Base-by-base conservation (phyloP, 2,888 invertebrate genomes). In the Laothoe populi region DNA sequence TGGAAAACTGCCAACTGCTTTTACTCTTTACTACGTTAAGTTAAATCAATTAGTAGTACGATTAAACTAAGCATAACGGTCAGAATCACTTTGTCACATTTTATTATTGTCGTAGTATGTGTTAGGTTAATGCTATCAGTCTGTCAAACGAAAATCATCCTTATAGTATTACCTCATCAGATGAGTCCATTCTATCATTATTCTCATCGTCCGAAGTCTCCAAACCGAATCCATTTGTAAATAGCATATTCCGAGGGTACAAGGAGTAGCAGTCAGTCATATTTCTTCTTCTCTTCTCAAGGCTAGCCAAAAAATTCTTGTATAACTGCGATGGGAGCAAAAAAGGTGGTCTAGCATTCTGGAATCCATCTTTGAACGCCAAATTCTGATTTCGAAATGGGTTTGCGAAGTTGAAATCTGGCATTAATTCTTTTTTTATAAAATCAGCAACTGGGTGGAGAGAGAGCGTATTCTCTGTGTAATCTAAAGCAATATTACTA, bases 261-360 rank as follows among this genome's bases (percentile, higher is more conserved):
- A 93, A 67, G 0, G 92, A 88, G 64, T 92, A 93, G 66, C 92
- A 92, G 49, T 93, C 93, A 0, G 90, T 83, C 26, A 92, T 79
- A 74, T 90, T 90, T 24, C 92, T 73, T 64, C 92, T 85, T 63
- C 93, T 87, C 69, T 93, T 93, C 0, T 90, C 90, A 66, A 93
- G 85, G 79, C 94, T 96, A 11, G 96, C 96, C 77, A 97, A 87
- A 66, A 97, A 94, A 75, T 95, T 96, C 86, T 96, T 96, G 81
- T 97, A 96, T 73, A 97, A 92, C 78, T 97, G 96, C 62, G 96
- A 95, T 10, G 96, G 96, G 66, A 96, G 89, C 60, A 96, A 84
- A 74, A 96, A 96, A 16, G 94, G 93, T 0, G 93, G 86, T 60
- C 87, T 74, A 0, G 77, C 65, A 64, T 81, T 87, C 61, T 87